These are phyloP conservation scores for Spheniscus mendiculus DNA, from an alignment of 2,113 vertebrate genomes.

Conservation along the genomic window DNA sequence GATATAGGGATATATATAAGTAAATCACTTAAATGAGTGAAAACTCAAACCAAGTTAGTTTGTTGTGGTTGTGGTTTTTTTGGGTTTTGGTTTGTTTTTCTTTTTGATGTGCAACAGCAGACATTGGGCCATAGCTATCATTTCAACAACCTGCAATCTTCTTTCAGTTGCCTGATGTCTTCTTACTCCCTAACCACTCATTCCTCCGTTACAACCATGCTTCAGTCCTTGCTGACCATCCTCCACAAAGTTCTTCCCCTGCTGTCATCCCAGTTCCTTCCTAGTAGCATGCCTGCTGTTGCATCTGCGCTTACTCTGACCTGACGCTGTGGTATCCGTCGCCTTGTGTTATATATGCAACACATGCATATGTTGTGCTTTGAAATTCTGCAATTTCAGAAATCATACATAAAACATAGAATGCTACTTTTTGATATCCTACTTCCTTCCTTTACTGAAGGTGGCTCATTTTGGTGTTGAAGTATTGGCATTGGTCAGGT, in stretches of 20 bases:
- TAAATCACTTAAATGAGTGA: not conserved
- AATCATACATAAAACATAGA: not conserved
- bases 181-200: not conserved
- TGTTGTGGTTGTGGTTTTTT: rapidly evolving
- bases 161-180: not conserved
- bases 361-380: not conserved
- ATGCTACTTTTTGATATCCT: too few species aligned
- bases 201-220: not conserved
- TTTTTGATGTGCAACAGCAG: not conserved
- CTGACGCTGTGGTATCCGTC: not conserved
- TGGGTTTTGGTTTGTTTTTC: too few species aligned
- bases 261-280: not conserved
- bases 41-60: not conserved
- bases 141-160: not conserved
- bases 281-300: rapidly evolving
- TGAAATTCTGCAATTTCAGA: not conserved
- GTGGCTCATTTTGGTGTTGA: not conserved
- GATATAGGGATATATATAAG: too few species aligned
- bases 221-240: not conserved
- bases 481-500: not conserved
- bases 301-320: not conserved
- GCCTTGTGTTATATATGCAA: rapidly evolving
- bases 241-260: not conserved
- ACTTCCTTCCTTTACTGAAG: not conserved
- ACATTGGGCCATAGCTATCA: not conserved